Conservation (phyloP, 2,113 vertebrate species). For the Notiomystis cincta region DNA sequence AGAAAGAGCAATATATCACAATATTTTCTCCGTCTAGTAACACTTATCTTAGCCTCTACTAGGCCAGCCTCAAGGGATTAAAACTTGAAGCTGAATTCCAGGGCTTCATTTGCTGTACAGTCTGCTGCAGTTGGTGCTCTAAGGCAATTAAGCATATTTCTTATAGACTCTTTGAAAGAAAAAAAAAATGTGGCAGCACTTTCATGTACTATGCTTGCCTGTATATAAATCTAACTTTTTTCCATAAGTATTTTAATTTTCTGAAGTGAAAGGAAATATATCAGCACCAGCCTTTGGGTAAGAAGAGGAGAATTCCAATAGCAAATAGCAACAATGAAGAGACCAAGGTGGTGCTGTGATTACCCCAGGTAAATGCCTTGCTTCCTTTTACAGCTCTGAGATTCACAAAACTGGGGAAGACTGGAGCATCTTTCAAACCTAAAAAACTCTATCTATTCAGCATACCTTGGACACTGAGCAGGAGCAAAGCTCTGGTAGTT, state of each 20-base stretch:
- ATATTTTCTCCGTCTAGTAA: background rate
- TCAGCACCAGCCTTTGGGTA: background rate
- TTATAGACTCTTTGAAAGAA: background rate
- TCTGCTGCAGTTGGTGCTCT: background rate
- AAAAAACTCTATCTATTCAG: background rate
- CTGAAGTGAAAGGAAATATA: background rate
- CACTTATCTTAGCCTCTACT: background rate
- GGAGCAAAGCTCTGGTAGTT: background rate
- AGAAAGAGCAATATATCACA: conserved; percentile 8
- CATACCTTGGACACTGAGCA: background rate
- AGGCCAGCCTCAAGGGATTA: background rate
- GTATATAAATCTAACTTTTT: background rate
- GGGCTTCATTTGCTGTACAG: background rate
- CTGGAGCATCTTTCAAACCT: background rate
- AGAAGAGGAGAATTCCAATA: background rate
- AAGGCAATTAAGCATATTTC: background rate
- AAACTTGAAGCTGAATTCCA: conserved; percentile 15
- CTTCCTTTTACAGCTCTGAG: background rate
- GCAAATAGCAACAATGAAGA: background rate
- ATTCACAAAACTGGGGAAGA: background rate
- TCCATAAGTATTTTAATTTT: background rate
- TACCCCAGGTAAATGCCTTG: background rate
- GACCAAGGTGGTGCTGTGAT: background rate
- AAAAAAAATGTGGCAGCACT: background rate
- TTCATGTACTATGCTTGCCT: background rate